Evolutionary conservation across 2,797 vertebrate genomes (phyloP), one percentile per base, ranked within the genome.

Genomic region (Lophius americanus): DNA sequence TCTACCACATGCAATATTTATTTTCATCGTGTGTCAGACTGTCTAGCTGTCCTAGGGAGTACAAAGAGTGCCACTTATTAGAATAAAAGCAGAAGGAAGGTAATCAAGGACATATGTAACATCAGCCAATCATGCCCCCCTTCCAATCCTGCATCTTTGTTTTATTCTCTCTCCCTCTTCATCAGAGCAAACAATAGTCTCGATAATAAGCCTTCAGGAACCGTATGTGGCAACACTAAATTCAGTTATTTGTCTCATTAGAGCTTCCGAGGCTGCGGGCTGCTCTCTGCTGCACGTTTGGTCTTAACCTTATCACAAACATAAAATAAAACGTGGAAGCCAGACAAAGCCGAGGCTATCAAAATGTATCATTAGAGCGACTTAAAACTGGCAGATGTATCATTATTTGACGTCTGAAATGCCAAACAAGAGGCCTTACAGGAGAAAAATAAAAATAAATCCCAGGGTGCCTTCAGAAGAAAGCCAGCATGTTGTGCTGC

Each of bases 1-100:
- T 97, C 96, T 96, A 96, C 96, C 97, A 98, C 96, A 99, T 97
- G 97, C 96, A 99, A 99, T 99, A 99, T 99, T 99, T 99, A 99
- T 99, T 98, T 96, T 96, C 97, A 95, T 98, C 95, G 95, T 96
- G 96, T 98, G 96, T 98, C 98, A 98, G 96, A 96, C 96, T 99
- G 97, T 98, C 98, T 95, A 97, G 96, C 96, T 96, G 95, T 98
- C 96, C 96, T 89, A 94, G 88, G 89, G 95, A 97, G 96, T 95
- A 98, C 96, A 98, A 98, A 98, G 97, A 98, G 97, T 97, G 96
- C 97, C 96, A 98, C 96, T 99, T 99, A 98, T 97, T 98, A 98
- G 95, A 97, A 99, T 99, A 98, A 98, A 99, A 97, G 97, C 96
- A 95, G 94, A 95, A 94, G 95, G 94, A 97, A 97, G 95, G 96